Percentiles rank a stretch among this genome's conserved stretches.
These are phyloP conservation scores for Cremastinae sp. DNA, from an alignment of 2,888 invertebrate species.

Conservation along the genomic window DNA sequence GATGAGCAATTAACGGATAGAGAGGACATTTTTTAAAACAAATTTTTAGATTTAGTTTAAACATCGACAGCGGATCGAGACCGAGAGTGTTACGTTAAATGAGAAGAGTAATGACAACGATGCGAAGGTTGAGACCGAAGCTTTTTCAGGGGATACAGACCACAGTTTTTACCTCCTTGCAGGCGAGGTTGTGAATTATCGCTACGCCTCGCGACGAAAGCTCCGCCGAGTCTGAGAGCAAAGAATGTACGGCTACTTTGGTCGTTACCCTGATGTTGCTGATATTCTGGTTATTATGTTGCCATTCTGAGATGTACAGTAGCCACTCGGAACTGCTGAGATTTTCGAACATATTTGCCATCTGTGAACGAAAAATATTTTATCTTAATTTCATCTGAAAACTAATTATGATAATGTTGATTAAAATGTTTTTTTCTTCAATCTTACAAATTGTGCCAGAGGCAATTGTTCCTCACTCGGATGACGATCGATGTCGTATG, in stretches of 20 bases:
- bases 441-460: slow-evolving; percentile 89
- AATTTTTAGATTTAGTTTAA: slow-evolving; percentile 6
- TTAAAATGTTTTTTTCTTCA: neutral
- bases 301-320: slow-evolving; percentile 96
- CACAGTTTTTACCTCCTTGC: slow-evolving; percentile 98
- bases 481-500: slow-evolving; percentile 89
- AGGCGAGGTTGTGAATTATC: slow-evolving; percentile 93
- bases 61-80: slow-evolving; percentile 38
- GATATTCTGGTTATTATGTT: slow-evolving; percentile 86
- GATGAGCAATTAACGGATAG: neutral
- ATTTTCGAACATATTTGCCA: slow-evolving; percentile 95
- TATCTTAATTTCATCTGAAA: too few species aligned
- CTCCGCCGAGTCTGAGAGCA: slow-evolving; percentile 86
- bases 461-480: slow-evolving; percentile 89
- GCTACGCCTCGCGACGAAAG: slow-evolving; percentile 92
- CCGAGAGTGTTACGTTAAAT: slow-evolving; percentile 46
- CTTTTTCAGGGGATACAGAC: slow-evolving; percentile 86
- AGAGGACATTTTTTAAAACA: slow-evolving; percentile 1
- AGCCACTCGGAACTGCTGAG: slow-evolving; percentile 95
- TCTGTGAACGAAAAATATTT: slow-evolving; percentile 81
- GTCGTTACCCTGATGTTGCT: slow-evolving; percentile 95
- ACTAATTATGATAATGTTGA: too few species aligned
- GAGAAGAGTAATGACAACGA: slow-evolving; percentile 19
- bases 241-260: slow-evolving; percentile 93
- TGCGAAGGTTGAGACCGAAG: slow-evolving; percentile 51